phyloP scores from a whole-genome alignment of 2,113 vertebrate genomes.

The Brevimyrus niger region DNA sequence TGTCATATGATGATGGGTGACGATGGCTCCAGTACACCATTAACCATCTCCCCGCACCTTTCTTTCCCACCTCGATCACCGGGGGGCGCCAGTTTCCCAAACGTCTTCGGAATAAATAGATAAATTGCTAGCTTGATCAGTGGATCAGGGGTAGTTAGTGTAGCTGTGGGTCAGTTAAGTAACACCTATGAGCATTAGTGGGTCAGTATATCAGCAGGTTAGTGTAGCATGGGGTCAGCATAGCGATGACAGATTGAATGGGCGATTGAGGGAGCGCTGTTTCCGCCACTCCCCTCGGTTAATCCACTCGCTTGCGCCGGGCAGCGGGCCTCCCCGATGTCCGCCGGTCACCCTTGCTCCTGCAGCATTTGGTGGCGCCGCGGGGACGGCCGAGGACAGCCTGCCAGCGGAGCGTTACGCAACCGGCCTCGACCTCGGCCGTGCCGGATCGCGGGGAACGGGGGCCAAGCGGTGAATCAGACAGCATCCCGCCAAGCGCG shows the following conservation, averaged over 20 bases:
- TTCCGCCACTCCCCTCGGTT: background rate
- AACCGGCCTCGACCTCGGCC: background rate
- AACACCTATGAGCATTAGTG: background rate
- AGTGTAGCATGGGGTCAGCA: background rate
- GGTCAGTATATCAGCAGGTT: background rate
- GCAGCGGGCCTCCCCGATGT: background rate
- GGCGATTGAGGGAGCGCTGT: background rate
- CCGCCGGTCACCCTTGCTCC: background rate
- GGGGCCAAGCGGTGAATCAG: background rate
- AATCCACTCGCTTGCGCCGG: background rate
- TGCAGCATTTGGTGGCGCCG: background rate
- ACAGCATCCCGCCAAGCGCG: background rate
- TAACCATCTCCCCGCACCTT: background rate
- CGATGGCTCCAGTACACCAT: background rate
- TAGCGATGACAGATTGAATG: background rate
- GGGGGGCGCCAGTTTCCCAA: background rate
- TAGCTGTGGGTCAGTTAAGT: background rate
- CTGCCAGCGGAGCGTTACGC: background rate
- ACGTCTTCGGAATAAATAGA: background rate
- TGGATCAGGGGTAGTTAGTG: background rate
- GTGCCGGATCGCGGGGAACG: background rate
- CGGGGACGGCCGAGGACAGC: background rate
- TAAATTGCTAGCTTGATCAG: background rate
- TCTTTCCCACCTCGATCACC: background rate
- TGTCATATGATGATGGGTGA: background rate